Percentiles rank a stretch among this genome's conserved stretches.
Evolutionary conservation across 92 coral and sea anemone genomes (phyloP).

Genomic region (Porites evermanni): DNA sequence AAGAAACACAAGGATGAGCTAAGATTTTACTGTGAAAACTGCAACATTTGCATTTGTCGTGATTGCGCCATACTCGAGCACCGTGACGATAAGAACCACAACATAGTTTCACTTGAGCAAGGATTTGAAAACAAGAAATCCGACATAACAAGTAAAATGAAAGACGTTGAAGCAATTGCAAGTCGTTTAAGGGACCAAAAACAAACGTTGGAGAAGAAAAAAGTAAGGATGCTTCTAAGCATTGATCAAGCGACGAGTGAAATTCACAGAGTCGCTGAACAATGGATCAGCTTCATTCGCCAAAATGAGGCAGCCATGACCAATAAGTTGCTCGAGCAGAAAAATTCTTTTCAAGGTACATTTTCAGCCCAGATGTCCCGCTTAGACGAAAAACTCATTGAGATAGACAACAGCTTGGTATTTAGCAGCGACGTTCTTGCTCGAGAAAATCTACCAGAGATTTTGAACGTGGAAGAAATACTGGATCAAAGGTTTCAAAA

Average conservation of each 20-base stretch:
- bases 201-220: background rate
- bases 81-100: slow-evolving; percentile 12
- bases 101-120: slow-evolving; percentile 13
- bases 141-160: slow-evolving; percentile 7
- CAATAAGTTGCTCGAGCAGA: slow-evolving; percentile 6
- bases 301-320: slow-evolving; percentile 13
- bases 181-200: background rate
- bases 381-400: background rate
- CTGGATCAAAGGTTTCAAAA: slow-evolving; percentile 26
- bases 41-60: slow-evolving; percentile 50
- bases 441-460: slow-evolving; percentile 27
- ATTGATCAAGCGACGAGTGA: slow-evolving; percentile 9
- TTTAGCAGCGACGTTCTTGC: slow-evolving; percentile 7
- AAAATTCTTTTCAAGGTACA: slow-evolving; percentile 1
- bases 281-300: slow-evolving; percentile 12
- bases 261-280: slow-evolving; percentile 7
- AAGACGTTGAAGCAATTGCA: background rate
- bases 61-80: slow-evolving; percentile 61
- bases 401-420: slow-evolving; percentile 14
- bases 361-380: background rate
- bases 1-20: slow-evolving; percentile 43
- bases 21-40: slow-evolving; percentile 45
- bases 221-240: background rate
- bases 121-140: slow-evolving; percentile 12
- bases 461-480: slow-evolving; percentile 29